phyloP scores from a whole-genome alignment of 2,888 invertebrate genomes.

The Cecidostiba fungosa region DNA sequence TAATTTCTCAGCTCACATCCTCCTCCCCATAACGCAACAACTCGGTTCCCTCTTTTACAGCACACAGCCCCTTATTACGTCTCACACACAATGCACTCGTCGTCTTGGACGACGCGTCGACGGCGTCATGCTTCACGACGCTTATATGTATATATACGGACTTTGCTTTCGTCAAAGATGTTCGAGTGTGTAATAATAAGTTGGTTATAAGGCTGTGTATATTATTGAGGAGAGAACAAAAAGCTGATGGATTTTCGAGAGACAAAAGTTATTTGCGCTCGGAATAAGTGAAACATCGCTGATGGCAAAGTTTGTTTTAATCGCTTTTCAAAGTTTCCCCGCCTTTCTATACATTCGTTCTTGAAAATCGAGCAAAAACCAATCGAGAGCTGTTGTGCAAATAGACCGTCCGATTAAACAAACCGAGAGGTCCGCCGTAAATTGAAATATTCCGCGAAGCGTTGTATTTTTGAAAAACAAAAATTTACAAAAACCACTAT shows the following conservation, averaged over 20 bases:
- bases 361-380: neutral
- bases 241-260: neutral
- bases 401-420: neutral
- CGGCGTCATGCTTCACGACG: neutral
- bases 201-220: neutral
- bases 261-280: neutral
- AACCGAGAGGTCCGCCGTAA: too few species aligned
- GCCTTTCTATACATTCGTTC: neutral
- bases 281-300: neutral
- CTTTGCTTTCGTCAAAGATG: too few species aligned
- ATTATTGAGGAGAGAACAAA: neutral
- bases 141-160: neutral
- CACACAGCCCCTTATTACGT: neutral
- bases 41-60: neutral
- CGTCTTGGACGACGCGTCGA: neutral
- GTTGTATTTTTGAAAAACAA: too few species aligned
- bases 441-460: too few species aligned
- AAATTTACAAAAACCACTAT: too few species aligned
- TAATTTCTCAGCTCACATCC: slow-evolving; percentile 43
- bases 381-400: neutral
- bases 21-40: neutral
- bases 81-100: neutral
- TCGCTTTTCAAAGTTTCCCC: neutral
- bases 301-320: neutral
- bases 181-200: neutral